Base-by-base conservation (phyloP, 2,888 invertebrate genomes). In the Apamea monoglypha region DNA sequence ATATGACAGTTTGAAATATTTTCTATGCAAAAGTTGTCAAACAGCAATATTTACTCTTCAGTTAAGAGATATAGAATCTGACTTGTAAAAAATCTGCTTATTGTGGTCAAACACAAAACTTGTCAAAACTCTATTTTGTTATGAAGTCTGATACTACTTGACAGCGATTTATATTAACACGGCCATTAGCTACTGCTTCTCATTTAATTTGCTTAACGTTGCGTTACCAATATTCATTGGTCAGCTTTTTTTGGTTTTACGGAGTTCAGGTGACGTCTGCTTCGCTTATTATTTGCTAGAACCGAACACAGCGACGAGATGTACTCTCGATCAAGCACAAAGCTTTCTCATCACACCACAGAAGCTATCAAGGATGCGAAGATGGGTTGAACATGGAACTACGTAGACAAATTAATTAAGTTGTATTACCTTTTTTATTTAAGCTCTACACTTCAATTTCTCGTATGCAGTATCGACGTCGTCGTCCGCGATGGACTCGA, bases 401-500 rank as follows among this genome's bases (percentile, higher is more conserved):
- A 59, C 36, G 29, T 64, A 75, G 75, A 61, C n/a, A 44, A 74
- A 82, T 74, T 80, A 83, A 81, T 82, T 81, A 77, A 84, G 77
- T 73, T 68, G 73, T 81, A 73, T 78, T 74, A 84, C 76, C 83
- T 78, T 75, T 87, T 83, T 84, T 84, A 77, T 81, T 81, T 86
- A 85, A 85, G 85, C 85, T 85, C 85, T 85, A 86, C 75, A 83
- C 80, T 80, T 63, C 78, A 76, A 74, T 77, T 89, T 86, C 85
- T 84, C 76, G 79, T 84, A 88, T 89, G 87, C 95, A 95, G 96
- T 96, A 84, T 96, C 96, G 81, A 95, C 96, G 82, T 95, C 96
- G 16, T 95, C 96, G 67, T 96, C 96, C 93, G 96, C 97, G 94
- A 99, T 99, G 98, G 99, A 99, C 96, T 99, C 99, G 82, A 99